Evolutionary conservation across 1,140 invertebrate species (phyloP), one percentile per base, ranked within the genome.

Genomic region (Notospermus geniculatus): DNA sequence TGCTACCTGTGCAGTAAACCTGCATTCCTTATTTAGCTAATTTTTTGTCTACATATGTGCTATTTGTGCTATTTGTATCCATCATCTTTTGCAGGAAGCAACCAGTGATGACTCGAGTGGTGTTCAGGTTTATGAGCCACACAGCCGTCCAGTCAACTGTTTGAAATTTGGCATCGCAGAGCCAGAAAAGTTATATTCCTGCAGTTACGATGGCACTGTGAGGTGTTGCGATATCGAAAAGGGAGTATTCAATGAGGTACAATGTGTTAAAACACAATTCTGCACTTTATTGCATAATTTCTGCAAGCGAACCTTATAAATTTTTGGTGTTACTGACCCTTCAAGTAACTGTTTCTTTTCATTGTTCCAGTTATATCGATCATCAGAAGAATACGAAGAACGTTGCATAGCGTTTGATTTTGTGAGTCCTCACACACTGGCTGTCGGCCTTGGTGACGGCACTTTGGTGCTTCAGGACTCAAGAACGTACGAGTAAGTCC

Each of bases 131-230:
- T 78, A 71, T 50, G 53, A 60, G 28, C 71, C 73, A 25, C 74
- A 78, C 53, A 65, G 65, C 2, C 62, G 67, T 25, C 74, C 76
- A 39, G 66, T 78, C 23, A 68, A 64, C 41, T 66, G 70, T 28
- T 56, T 76, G 0, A 32, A 54, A 13, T 66, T 76, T 52, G 62
- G 59, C 0, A 55, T 46, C 1, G 17, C 52, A 22, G 52, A 64
- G 15, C 62, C 63, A 2, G 39, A 65, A 19, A 62, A 62, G 27
- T n/a, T 75, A 1, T 72, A 62, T 50, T 69, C 70, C 2, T 70
- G 72, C 55, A 71, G 73, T 36, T 78, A 78, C 64, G 76, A 78
- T 62, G 68, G 72, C 13, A 73, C 66, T 2, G 56, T 75, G 0
- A 64, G 74, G 53, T 70, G 71, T 62, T 64, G 68, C 15, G 64